Evolutionary conservation across 2,888 invertebrate species (phyloP), one percentile per base, ranked within the genome.

Genomic region (Masnerella sp.): DNA sequence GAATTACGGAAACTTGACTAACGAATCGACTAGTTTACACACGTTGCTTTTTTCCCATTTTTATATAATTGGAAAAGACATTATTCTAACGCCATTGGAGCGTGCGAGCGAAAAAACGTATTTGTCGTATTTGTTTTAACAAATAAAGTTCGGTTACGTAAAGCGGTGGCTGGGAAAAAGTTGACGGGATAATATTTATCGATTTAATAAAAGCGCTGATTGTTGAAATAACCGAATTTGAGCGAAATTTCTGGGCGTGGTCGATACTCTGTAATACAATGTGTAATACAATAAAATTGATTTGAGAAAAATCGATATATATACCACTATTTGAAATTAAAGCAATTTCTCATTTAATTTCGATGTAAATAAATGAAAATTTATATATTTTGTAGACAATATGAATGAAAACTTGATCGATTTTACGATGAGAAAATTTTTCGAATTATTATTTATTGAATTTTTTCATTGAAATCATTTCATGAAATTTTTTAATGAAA

Each of bases 141-240:
- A 49, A 54, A 40, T 42, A 25, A 54, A 42, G 40, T 30, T 42
- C 8, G 18, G 8, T 54, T 52, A 14, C 54, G 30, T 30, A 40
- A 40, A 52, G 14, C n/a, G 5, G 36, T 18, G 11, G 11, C 11
- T 2, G 14, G 17, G 12, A 32, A 43, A 42, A 30, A 20, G 11
- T 45, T 17, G 22, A 28, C 11, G 9, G 20, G 17, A 40, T 12
- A 42, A 56, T 42, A 42, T 42, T 56, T 42, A 32, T 56, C 14
- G 38, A 54, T 56, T 20, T 56, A 28, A 40, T 40, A 28, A 54
- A 54, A 28, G n/a, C 4, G 15, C 8, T 20, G 28, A 14, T 54
- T 54, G 40, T 54, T 58, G 20, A 58, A 45, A 34, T 30, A 30
- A 30, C 45, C 25, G 22, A 58, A 58, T 56, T 56, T 30, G 18